phyloP scores from a whole-genome alignment of 2,888 invertebrate species.

The Eugnorisma glareosa region DNA sequence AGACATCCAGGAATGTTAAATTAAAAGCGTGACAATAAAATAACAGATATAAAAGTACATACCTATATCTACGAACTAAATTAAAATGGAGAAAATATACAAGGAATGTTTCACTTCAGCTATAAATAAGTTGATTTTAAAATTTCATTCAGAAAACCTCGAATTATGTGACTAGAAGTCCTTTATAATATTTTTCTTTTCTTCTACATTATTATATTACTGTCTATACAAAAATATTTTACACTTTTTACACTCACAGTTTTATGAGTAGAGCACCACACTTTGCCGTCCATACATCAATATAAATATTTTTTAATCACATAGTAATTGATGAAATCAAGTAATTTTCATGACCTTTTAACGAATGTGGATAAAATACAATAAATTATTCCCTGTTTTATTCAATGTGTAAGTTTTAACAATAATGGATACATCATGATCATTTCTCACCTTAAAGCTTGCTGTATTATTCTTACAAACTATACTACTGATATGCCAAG shows the following conservation, averaged over 20 bases:
- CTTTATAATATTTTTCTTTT: constrained; percentile 44
- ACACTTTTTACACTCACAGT: constrained; percentile 52
- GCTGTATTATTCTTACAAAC: constrained; percentile 47
- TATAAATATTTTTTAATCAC: constrained; percentile 35
- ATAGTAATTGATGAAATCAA: constrained; percentile 21
- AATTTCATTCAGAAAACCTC: constrained; percentile 56
- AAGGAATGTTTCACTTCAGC: constrained; percentile 56
- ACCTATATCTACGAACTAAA: constrained; percentile 39
- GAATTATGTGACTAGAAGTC: constrained; percentile 64
- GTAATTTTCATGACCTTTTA: constrained; percentile 4
- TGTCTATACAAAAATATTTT: constrained; percentile 62
- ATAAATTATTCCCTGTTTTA: constrained; percentile 44
- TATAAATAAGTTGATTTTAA: constrained; percentile 19
- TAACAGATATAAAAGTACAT: constrained; percentile 45
- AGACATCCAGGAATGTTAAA: constrained; percentile 48
- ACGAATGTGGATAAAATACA: constrained; percentile 27
- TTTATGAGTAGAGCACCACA: constrained; percentile 56
- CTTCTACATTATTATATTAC: constrained; percentile 32
- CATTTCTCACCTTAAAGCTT: constrained; percentile 50
- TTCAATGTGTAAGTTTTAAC: constrained; percentile 23
- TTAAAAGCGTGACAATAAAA: constrained; percentile 48
- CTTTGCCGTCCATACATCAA: constrained; percentile 36
- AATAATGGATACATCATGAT: constrained; percentile 18
- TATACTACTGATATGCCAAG: constrained; percentile 19
- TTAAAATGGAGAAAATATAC: constrained; percentile 34